phyloP scores from a whole-genome alignment of 2,113 vertebrate genomes.

The Microcebus ravelobensis region DNA sequence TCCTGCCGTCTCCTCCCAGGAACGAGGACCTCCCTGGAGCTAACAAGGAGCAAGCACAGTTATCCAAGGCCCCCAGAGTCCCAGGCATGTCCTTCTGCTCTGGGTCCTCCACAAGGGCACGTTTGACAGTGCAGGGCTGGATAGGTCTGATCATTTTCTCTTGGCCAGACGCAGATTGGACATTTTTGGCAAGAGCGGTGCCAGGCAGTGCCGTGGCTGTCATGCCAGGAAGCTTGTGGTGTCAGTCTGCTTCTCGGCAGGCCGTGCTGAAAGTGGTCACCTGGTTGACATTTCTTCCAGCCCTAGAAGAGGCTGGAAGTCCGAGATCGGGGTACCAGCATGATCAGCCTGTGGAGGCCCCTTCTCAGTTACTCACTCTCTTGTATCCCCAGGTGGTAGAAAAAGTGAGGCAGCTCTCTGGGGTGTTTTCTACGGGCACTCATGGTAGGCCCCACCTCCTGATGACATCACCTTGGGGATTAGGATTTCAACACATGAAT shows the following conservation, averaged over 20 bases:
- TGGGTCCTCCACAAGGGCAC: neutral
- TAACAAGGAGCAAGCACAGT: neutral
- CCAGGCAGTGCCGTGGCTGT: fast-evolving
- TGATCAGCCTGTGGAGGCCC: neutral
- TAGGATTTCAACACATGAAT: neutral
- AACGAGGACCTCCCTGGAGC: neutral
- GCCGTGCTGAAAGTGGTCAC: neutral
- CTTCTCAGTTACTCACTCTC: neutral
- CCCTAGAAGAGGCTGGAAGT: neutral
- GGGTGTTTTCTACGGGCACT: too few species aligned
- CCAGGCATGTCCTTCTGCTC: neutral
- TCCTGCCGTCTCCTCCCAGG: too few species aligned
- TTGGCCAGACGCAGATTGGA: neutral
- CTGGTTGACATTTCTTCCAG: too few species aligned
- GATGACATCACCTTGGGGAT: neutral
- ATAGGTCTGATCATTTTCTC: neutral
- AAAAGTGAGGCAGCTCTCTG: neutral
- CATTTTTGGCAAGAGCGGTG: too few species aligned
- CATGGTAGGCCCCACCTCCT: neutral
- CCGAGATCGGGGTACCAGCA: neutral
- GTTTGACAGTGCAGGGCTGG: neutral
- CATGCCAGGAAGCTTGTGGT: too few species aligned
- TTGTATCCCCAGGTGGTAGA: neutral
- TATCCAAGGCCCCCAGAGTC: neutral
- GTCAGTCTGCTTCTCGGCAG: neutral